Conservation (phyloP, 92 coral and sea anemone species). For the Virgularia gustaviana region DNA sequence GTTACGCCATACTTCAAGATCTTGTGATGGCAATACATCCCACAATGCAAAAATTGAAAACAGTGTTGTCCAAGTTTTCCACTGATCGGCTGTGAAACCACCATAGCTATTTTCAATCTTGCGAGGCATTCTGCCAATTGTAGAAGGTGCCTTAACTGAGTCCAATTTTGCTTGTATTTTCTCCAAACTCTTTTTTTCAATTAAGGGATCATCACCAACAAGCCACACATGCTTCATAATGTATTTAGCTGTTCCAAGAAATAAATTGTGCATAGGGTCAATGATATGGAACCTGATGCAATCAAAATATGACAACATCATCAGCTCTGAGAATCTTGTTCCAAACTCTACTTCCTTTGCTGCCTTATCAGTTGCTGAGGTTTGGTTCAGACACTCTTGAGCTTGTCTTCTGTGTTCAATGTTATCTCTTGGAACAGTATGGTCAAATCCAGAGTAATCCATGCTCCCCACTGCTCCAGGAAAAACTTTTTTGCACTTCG, state of each 20-base stretch:
- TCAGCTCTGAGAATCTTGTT: slow-evolving; percentile 38
- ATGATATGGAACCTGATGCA: slow-evolving; percentile 62
- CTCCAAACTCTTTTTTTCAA: not conserved
- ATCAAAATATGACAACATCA: slow-evolving; percentile 59
- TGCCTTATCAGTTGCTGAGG: slow-evolving; percentile 37
- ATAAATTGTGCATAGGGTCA: slow-evolving; percentile 66
- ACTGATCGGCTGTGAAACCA: slow-evolving; percentile 57
- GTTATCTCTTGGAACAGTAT: slow-evolving; percentile 49
- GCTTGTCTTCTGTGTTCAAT: no score
- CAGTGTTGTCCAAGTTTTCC: slow-evolving; percentile 48
- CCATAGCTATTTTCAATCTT: slow-evolving; percentile 37
- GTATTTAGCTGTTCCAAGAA: slow-evolving; percentile 67
- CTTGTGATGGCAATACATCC: slow-evolving; percentile 14
- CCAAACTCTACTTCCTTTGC: slow-evolving; percentile 46
- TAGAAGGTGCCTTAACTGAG: slow-evolving; percentile 29
- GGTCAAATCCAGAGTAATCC: slow-evolving; percentile 42
- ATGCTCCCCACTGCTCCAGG: no score
- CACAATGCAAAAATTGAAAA: slow-evolving; percentile 42
- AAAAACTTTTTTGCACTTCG: no score
- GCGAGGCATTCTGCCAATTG: slow-evolving; percentile 44
- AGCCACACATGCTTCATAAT: slow-evolving; percentile 64
- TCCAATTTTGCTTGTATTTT: slow-evolving; percentile 39
- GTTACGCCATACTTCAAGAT: slow-evolving; percentile 45
- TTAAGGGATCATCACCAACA: slow-evolving; percentile 3
- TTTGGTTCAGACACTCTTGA: no score